Evolutionary conservation across 2,888 invertebrate species (phyloP), one percentile per base, ranked within the genome.

Genomic region (Stenurella melanura): DNA sequence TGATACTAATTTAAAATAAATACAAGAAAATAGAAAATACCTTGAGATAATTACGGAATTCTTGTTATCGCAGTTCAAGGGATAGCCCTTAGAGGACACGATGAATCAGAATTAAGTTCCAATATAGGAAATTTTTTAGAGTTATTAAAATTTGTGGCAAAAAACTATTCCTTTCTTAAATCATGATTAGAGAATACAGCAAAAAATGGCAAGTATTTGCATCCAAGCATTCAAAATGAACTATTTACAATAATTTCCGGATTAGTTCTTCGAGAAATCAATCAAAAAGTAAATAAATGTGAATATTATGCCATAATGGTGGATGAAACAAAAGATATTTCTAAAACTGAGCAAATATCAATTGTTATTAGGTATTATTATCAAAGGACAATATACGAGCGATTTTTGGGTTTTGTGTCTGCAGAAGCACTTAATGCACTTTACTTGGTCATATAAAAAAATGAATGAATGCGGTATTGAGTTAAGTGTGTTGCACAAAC

Each of bases 171-270:
- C 50, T 50, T 50, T 50, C 12, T 50, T 50, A 50, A 50, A 50
- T 50, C 50, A 50, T 10, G 12, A 50, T 50, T 50, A 50, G 50
- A 50, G 9, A 50, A 50, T 50, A 9, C 50, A 50, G 50, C 50
- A 50, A 50, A 50, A n/a, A 50, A 50, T 50, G 50, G 4, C 50
- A 50, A 50, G 50, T 50, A 50, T 50, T 50, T 50, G 50, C 50
- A 50, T 50, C n/a, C 50, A 50, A 50, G 50, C 50, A 50, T 50
- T 50, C 50, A 50, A 50, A 50, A 50, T 50, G 50, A 50, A 15
- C 26, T 26, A 26, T 6, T 26, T 26, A 50, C 50, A 50, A 50
- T 50, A 50, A 50, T 50, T 50, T 50, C n/a, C 50, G 50, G 9
- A 50, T 50, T n/a, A 50, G 50, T 50, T 50, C 2, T 50, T 50